A percentile compares a stretch with the other conserved stretches of the same genome.
Conservation (phyloP, 37 sponge, comb jelly and placozoan species). For the Cliona cf. orientalis region DNA sequence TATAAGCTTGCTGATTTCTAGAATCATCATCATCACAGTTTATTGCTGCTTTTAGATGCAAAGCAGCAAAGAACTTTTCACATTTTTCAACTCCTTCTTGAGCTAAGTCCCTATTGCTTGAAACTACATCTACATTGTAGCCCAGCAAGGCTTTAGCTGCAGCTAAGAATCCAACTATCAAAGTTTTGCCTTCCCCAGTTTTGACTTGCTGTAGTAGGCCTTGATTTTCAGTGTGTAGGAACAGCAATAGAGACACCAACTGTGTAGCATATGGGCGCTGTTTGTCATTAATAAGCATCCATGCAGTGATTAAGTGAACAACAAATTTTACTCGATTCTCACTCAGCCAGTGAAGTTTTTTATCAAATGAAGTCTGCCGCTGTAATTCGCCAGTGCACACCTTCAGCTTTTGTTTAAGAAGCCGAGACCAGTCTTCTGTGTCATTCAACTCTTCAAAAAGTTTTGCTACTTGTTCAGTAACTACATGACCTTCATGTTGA, state of each 20-base stretch:
- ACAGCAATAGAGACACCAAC: neutral
- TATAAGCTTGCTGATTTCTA: neutral
- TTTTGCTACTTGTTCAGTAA: neutral
- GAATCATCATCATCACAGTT: neutral
- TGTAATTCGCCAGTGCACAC: neutral
- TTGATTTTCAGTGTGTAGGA: neutral
- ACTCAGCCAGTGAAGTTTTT: neutral
- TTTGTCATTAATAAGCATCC: neutral
- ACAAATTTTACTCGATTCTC: neutral
- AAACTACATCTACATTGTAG: conserved; percentile 1
- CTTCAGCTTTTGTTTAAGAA: neutral
- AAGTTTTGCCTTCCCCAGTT: conserved; percentile 17
- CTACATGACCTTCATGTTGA: neutral
- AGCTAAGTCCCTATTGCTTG: conserved; percentile 4
- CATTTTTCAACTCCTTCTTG: neutral
- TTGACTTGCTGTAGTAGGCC: neutral
- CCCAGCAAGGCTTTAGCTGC: conserved; percentile 1
- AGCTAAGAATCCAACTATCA: conserved; percentile 7
- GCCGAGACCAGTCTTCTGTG: neutral
- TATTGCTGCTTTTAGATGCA: neutral
- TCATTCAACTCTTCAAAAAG: neutral
- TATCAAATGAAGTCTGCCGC: too few species aligned
- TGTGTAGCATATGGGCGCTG: neutral
- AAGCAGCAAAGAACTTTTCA: neutral
- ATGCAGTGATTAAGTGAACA: neutral